phyloP scores from a whole-genome alignment of 1,140 invertebrate genomes.

The Polyergus mexicanus region DNA sequence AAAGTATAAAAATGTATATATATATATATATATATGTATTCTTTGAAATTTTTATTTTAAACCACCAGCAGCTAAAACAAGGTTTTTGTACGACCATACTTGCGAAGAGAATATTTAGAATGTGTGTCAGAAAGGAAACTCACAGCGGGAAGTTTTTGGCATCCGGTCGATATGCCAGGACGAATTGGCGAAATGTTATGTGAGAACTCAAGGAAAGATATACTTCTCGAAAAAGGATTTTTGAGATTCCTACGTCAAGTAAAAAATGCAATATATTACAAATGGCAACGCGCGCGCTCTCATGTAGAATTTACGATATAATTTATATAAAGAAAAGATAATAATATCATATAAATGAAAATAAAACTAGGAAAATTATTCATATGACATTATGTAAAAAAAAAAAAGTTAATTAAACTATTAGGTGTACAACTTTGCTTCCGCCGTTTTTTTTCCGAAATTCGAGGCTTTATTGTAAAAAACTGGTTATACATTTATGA shows the following conservation, averaged over 20 bases:
- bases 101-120: slow-evolving; percentile 8
- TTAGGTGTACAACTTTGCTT: no score
- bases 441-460: no score
- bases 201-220: background rate
- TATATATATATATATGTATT: background rate
- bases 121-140: slow-evolving; percentile 11
- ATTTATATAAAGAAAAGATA: background rate
- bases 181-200: slow-evolving; percentile 17
- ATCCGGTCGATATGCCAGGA: slow-evolving; percentile 14
- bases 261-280: background rate
- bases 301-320: background rate
- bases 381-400: background rate
- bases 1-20: background rate
- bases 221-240: slow-evolving; percentile 21
- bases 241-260: background rate
- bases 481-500: no score
- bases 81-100: background rate
- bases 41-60: background rate
- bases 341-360: background rate
- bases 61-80: background rate
- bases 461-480: no score
- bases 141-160: slow-evolving; percentile 18
- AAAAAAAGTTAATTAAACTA: background rate
- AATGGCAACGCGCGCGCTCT: background rate
- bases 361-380: background rate